Evolutionary conservation across 2,113 vertebrate genomes (phyloP).

Genomic region (Caranx ignobilis): DNA sequence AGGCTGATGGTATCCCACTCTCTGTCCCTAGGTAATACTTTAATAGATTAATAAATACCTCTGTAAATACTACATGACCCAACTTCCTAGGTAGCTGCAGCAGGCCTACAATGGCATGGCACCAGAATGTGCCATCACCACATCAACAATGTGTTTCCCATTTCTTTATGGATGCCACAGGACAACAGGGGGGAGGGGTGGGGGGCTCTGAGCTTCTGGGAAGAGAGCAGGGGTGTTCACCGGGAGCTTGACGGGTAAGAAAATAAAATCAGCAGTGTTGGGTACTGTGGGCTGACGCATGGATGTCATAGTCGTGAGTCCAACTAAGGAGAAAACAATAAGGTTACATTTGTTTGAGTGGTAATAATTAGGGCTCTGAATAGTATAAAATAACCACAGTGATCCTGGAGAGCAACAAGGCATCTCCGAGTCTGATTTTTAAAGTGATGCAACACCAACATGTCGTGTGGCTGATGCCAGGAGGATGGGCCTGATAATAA

Average conservation of each 20-base stretch:
- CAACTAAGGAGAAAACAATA: constrained; percentile 11
- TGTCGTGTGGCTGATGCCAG: not conserved
- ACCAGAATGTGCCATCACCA: constrained; percentile 50
- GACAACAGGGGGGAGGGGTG: constrained; percentile 8
- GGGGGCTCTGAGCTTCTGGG: constrained; percentile 44
- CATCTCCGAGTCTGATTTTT: not conserved
- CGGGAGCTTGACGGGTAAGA: constrained; percentile 37
- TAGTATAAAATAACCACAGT: not conserved
- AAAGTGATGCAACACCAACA: not conserved
- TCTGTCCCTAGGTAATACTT: constrained; percentile 56
- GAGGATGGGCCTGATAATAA: not conserved
- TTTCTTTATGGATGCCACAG: constrained; percentile 40
- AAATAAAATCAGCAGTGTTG: constrained; percentile 44
- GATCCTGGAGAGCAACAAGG: not conserved
- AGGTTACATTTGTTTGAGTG: constrained; percentile 20
- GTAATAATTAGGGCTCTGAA: constrained; percentile 6
- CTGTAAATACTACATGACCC: constrained; percentile 55
- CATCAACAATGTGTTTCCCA: constrained; percentile 46
- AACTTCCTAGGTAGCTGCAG: constrained; percentile 61
- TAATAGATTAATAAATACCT: constrained; percentile 77
- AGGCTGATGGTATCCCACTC: constrained; percentile 48
- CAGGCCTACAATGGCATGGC: constrained; percentile 49
- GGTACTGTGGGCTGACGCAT: not conserved
- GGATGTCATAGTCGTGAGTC: constrained; percentile 27
- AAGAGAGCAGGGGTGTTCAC: constrained; percentile 43